Conservation (phyloP, 2,888 invertebrate species). For the Hirtodrosophila cameraria region DNA sequence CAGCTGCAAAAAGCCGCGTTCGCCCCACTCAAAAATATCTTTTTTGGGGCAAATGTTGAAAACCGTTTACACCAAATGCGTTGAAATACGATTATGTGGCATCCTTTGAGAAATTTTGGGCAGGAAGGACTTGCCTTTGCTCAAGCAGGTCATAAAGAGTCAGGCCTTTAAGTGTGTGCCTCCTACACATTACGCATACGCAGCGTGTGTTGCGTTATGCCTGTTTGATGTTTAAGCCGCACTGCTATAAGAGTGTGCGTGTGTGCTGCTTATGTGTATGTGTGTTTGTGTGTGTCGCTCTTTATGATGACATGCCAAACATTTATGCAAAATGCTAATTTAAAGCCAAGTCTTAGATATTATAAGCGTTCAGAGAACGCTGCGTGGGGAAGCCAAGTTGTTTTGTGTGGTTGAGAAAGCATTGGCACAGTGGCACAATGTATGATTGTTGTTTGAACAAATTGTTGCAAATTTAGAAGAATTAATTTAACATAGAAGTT, state of each 20-base stretch:
- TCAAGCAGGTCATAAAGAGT: constrained; percentile 32
- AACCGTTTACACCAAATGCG: constrained; percentile 38
- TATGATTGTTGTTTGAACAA: neutral
- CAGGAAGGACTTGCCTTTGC: neutral
- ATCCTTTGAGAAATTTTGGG: constrained; percentile 8
- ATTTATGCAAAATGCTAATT: constrained; percentile 76
- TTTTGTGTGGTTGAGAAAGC: constrained; percentile 9
- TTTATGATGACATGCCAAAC: constrained; percentile 70
- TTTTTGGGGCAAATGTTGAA: constrained; percentile 45
- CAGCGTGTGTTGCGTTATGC: constrained; percentile 64
- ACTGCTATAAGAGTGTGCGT: constrained; percentile 14
- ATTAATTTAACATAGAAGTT: no score
- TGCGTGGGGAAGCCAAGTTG: constrained; percentile 5
- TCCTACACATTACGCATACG: constrained; percentile 64
- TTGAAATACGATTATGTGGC: constrained; percentile 37
- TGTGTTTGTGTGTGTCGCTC: constrained; percentile 36
- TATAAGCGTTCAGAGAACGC: constrained; percentile 38
- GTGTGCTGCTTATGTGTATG: constrained; percentile 15
- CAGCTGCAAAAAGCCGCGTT: constrained; percentile 33
- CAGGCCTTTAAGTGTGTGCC: constrained; percentile 19
- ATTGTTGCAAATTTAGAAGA: neutral
- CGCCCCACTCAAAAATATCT: constrained; percentile 1
- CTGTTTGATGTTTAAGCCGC: constrained; percentile 64
- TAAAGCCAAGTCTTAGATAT: constrained; percentile 61
- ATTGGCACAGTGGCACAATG: constrained; percentile 17